These are phyloP conservation scores for Palythoa caribaeorum DNA, from an alignment of 92 coral and sea anemone species.

Conservation along the genomic window DNA sequence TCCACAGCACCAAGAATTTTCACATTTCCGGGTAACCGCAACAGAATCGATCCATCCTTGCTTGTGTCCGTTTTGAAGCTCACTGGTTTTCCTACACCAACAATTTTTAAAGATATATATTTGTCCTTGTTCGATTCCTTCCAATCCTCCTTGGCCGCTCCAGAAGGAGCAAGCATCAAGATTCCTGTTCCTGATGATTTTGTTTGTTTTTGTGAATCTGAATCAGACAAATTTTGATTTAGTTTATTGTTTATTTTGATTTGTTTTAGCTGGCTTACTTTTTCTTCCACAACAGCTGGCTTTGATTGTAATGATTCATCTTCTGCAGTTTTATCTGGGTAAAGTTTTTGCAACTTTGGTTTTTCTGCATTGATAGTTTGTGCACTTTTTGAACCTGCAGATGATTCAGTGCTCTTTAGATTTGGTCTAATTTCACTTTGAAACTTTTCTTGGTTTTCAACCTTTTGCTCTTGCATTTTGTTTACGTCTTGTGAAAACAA, in stretches of 20 bases:
- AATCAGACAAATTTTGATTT: constrained; percentile 14
- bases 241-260: constrained; percentile 15
- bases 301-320: neutral
- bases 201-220: neutral
- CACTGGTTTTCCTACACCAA: constrained; percentile 81
- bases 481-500: constrained; percentile 19
- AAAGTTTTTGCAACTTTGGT: neutral
- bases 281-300: neutral
- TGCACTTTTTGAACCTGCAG: neutral
- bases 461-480: neutral
- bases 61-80: constrained; percentile 89
- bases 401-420: neutral
- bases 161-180: neutral
- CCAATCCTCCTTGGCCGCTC: constrained; percentile 5
- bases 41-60: constrained; percentile 76
- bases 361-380: neutral
- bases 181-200: neutral
- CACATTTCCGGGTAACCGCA: constrained; percentile 75
- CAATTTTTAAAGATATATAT: constrained; percentile 73
- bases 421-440: constrained; percentile 1
- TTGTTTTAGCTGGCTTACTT: constrained; percentile 25
- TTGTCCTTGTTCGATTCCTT: constrained; percentile 19
- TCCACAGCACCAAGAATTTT: constrained; percentile 45
- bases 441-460: neutral
- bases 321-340: too few relatives aligned